Percentiles rank a stretch among this genome's conserved stretches.
phyloP scores from a whole-genome alignment of 2,888 invertebrate genomes.

The Cryptosula pallasiana region DNA sequence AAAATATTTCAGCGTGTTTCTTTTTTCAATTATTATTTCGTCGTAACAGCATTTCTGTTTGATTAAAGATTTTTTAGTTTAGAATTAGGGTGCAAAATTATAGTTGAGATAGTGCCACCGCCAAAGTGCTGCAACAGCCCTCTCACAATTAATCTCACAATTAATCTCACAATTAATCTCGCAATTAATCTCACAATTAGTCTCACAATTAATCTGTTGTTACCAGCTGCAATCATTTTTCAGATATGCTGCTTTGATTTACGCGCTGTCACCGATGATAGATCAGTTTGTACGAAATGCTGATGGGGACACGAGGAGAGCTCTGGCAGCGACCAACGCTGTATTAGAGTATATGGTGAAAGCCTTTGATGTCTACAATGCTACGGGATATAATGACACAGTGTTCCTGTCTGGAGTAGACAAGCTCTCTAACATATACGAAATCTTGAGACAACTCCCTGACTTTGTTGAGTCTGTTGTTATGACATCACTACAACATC shows the following conservation, averaged over 20 bases:
- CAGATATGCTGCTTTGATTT: neutral
- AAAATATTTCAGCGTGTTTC: no score
- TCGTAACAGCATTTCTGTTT: no score
- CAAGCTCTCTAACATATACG: neutral
- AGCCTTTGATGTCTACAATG: neutral
- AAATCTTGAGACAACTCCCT: neutral
- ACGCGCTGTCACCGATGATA: neutral
- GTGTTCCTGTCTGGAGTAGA: slow-evolving; percentile 12
- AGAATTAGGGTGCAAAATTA: no score
- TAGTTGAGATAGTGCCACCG: no score
- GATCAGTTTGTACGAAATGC: slow-evolving; percentile 5
- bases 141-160: no score
- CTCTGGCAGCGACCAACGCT: neutral
- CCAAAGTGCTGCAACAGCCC: no score
- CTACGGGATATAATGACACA: neutral
- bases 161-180: no score
- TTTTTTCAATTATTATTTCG: no score
- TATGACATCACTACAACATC: neutral
- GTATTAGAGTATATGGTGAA: neutral
- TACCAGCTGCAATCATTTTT: neutral
- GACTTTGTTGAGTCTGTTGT: slow-evolving; percentile 21
- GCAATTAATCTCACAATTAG: no score
- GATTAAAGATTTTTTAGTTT: no score
- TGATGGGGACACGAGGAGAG: neutral
- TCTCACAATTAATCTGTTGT: no score